Percentiles rank a stretch among this genome's conserved stretches.
Evolutionary conservation across 2,888 invertebrate genomes (phyloP).

Genomic region (Anoplius nigerrimus): DNA sequence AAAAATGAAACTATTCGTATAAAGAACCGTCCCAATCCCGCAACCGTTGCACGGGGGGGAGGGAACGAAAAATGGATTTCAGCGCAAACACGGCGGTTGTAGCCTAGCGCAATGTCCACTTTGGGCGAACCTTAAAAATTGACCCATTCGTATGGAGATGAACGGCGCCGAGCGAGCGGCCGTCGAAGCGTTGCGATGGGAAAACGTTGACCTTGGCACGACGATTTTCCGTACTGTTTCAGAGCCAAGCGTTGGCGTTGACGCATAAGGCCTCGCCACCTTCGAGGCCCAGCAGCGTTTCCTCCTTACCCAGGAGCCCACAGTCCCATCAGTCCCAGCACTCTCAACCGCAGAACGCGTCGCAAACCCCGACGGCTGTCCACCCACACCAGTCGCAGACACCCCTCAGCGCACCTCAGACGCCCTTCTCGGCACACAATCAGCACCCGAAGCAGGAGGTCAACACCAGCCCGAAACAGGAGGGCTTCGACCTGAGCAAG

Average conservation of each 20-base stretch:
- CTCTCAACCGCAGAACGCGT: conserved; percentile 65
- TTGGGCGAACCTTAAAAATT: no score
- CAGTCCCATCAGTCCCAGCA: conserved; percentile 67
- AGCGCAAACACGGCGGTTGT: no score
- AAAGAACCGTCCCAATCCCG: no score
- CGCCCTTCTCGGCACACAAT: conserved; percentile 68
- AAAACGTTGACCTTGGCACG: no score
- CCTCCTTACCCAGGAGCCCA: conserved; percentile 71
- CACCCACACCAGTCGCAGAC: conserved; percentile 71
- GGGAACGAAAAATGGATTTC: no score
- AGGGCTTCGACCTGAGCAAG: conserved; percentile 80
- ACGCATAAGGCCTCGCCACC: conserved; percentile 78
- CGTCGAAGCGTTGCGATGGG: no score
- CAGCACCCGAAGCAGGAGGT: conserved; percentile 71
- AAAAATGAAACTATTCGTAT: no score
- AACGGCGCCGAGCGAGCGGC: no score
- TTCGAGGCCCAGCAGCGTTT: conserved; percentile 72
- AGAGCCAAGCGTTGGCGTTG: conserved; percentile 83
- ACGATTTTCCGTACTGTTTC: conserved; percentile 57
- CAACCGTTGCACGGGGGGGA: no score
- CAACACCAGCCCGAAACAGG: conserved; percentile 79
- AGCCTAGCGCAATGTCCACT: no score
- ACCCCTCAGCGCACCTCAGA: conserved; percentile 73
- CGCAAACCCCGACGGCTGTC: conserved; percentile 76
- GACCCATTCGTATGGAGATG: no score